phyloP scores from a whole-genome alignment of 2,113 vertebrate genomes.

The Nipponia nippon region DNA sequence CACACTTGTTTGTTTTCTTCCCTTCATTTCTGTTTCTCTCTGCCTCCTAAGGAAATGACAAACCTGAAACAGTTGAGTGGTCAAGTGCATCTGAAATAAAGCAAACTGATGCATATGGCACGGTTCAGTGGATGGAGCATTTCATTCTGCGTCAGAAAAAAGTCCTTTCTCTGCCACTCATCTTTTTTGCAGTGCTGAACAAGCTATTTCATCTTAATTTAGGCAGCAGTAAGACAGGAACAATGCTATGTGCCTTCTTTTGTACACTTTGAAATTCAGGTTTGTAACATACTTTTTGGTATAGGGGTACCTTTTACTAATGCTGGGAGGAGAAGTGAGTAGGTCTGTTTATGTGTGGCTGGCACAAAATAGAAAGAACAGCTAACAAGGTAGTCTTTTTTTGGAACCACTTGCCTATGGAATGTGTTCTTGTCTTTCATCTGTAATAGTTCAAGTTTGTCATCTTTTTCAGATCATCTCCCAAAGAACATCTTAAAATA shows the following conservation, averaged over 20 bases:
- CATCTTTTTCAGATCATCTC: neutral
- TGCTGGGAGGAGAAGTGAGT: neutral
- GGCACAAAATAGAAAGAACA: neutral
- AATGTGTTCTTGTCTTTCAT: neutral
- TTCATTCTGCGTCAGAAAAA: neutral
- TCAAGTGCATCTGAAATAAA: slow-evolving; percentile 31
- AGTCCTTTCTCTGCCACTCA: neutral
- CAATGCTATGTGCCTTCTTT: neutral
- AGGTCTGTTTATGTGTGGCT: neutral
- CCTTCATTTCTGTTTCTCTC: neutral
- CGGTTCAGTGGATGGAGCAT: neutral
- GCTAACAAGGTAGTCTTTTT: neutral
- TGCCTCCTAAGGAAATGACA: slow-evolving; percentile 21
- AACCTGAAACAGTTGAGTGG: slow-evolving; percentile 19
- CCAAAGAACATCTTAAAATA: neutral
- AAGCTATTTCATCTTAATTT: neutral
- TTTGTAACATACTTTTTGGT: neutral
- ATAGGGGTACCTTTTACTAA: neutral
- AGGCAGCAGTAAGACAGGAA: neutral
- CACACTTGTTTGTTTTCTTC: neutral
- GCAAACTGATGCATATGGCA: neutral
- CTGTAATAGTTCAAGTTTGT: neutral
- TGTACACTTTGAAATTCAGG: neutral
- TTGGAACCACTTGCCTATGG: neutral
- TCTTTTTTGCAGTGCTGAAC: neutral